Evolutionary conservation across 2,113 vertebrate genomes (phyloP), one percentile per base, ranked within the genome.

Genomic region (Urocitellus parryii): DNA sequence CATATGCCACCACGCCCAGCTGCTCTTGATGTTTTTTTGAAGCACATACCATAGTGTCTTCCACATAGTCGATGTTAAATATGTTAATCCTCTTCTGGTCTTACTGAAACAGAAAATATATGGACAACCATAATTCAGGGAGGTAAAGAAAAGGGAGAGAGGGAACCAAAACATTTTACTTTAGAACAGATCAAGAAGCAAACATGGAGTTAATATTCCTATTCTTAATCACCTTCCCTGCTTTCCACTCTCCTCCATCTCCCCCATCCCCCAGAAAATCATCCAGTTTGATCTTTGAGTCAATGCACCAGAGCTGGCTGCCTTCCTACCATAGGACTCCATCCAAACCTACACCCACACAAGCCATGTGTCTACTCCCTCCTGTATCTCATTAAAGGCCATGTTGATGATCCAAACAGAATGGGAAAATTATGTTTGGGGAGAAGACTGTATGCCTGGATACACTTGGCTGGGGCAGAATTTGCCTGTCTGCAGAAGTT

Each of bases 291-390:
- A 96, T 95, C 27, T 76, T 96, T 77, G 88, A 93, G 91, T 95
- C 85, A 95, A 13, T 82, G 91, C 16, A 58, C 72, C 96, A 58
- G 61, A 88, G 68, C 65, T 96, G 97, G 97, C 93, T 96, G 70
- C 61, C 78, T 95, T 95, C 81, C 85, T 32, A 25, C 68, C 58
- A 37, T 10, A 94, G 77, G 91, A 90, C 73, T 96, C 42, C 81
- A 92, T 92, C 96, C 97, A 97, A 94, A 91, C 20, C 78, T 94
- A 97, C 95, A 76, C 97, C 95, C 96, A 96, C 94, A 96, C 85
- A 94, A 88, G 61, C 97, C 96, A 94, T 95, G 93, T 89, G 95
- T 97, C 95, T 92, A 63, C 91, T 94, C 90, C 85, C 93, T 93
- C 61, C 91, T 93, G 95, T 58, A 86, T 95, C 88, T 97, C 94